Conservation (phyloP, 2,113 vertebrate genomes). For the Tragelaphus imberbis region DNA sequence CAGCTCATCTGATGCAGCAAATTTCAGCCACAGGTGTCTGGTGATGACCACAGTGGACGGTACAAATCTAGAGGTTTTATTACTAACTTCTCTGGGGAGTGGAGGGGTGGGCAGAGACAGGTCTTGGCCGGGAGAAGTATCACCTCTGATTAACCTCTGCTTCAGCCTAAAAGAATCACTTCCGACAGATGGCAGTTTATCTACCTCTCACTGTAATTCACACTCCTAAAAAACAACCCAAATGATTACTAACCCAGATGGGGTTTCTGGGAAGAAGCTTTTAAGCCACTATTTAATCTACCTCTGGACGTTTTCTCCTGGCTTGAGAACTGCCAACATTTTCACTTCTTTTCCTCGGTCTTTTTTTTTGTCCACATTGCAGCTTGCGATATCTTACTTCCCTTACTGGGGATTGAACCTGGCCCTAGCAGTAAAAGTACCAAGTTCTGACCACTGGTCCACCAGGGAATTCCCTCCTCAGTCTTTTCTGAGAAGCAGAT, state of each 20-base stretch:
- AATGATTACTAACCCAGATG: background rate
- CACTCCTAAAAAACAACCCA: background rate
- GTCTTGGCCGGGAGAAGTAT: background rate
- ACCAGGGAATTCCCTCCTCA: background rate
- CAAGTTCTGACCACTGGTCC: background rate
- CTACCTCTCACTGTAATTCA: background rate
- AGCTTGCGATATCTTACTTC: background rate
- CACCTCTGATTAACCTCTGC: constrained; percentile 15
- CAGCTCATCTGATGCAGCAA: background rate
- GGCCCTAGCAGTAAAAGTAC: background rate
- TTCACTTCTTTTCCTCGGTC: background rate
- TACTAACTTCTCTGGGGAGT: background rate
- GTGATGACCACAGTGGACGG: background rate
- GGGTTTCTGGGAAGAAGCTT: background rate
- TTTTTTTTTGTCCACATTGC: background rate
- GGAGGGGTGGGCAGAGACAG: background rate
- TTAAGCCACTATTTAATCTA: background rate
- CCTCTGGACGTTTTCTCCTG: background rate
- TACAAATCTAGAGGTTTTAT: background rate
- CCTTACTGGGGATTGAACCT: background rate
- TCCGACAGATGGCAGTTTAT: constrained; percentile 46
- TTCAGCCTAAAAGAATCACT: background rate
- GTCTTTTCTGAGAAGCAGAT: background rate
- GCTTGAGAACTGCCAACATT: background rate
- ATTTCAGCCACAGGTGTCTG: background rate